Conservation (phyloP, 64 coral and sea anemone species). For the Catalaphyllia jardinei region DNA sequence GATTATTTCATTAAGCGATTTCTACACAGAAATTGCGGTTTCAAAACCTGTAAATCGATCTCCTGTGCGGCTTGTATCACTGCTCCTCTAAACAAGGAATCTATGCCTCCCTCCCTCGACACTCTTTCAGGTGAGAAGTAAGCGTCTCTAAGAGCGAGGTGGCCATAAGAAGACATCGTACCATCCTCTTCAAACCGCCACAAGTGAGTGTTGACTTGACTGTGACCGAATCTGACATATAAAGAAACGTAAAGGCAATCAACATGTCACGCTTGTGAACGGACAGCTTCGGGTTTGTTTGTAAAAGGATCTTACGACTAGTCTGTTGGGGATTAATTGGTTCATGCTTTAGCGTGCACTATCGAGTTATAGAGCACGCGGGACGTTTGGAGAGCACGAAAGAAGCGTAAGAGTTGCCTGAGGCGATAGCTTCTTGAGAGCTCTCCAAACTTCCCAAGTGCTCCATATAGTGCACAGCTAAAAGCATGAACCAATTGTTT, state of each 20-base stretch:
- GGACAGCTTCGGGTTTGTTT: too few relatives aligned
- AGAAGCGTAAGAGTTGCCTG: too few relatives aligned
- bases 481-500: too few relatives aligned
- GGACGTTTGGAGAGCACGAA: too few relatives aligned
- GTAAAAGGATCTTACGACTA: too few relatives aligned
- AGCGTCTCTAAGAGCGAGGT: conserved; percentile 80
- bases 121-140: conserved; percentile 90
- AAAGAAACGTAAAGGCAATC: neutral
- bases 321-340: too few relatives aligned
- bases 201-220: conserved; percentile 76
- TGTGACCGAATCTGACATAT: conserved; percentile 76
- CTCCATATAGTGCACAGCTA: too few relatives aligned
- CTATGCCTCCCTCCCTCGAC: conserved; percentile 80
- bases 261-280: too few relatives aligned
- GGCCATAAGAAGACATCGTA: conserved; percentile 62
- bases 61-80: conserved; percentile 74
- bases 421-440: too few relatives aligned
- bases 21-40: neutral
- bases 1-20: neutral
- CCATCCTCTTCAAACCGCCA: conserved; percentile 86
- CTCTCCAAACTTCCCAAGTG: too few relatives aligned
- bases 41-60: conserved; percentile 76
- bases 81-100: conserved; percentile 77
- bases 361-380: too few relatives aligned
- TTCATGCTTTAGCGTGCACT: too few relatives aligned